Evolutionary conservation across 2,113 vertebrate genomes (phyloP).

Genomic region (Kryptolebias marmoratus): DNA sequence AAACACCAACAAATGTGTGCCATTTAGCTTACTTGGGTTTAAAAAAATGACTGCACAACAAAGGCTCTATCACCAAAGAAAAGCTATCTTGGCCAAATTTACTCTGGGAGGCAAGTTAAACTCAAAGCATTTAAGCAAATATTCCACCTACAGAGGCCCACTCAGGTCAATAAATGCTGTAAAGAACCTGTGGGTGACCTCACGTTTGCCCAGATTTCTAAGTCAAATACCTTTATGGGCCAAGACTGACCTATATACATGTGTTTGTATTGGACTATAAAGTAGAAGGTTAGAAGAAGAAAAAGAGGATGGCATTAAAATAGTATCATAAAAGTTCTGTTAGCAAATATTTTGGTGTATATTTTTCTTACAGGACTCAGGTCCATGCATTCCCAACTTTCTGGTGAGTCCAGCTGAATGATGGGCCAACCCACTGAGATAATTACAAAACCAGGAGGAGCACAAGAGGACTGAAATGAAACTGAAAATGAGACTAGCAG

Average conservation of each 20-base stretch:
- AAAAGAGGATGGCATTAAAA: slow-evolving; percentile 20
- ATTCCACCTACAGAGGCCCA: slow-evolving; percentile 60
- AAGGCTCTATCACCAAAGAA: slow-evolving; percentile 43
- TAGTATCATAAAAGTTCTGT: slow-evolving; percentile 22
- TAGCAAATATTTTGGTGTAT: slow-evolving; percentile 9
- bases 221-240: slow-evolving; percentile 50
- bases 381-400: slow-evolving; percentile 17
- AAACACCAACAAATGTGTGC: not conserved
- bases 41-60: slow-evolving; percentile 40
- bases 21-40: not conserved
- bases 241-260: slow-evolving; percentile 61
- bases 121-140: slow-evolving; percentile 58
- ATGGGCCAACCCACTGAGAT: slow-evolving; percentile 29
- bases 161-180: slow-evolving; percentile 52
- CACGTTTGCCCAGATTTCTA: slow-evolving; percentile 42
- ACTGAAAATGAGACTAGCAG: slow-evolving; percentile 68
- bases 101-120: slow-evolving; percentile 35
- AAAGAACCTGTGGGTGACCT: slow-evolving; percentile 44
- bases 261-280: slow-evolving; percentile 47
- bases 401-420: slow-evolving; percentile 10
- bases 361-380: slow-evolving; percentile 2
- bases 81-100: slow-evolving; percentile 52
- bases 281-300: slow-evolving; percentile 30
- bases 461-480: slow-evolving; percentile 34
- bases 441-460: slow-evolving; percentile 71